Base-by-base conservation (phyloP, 2,797 vertebrate genomes). In the Galaxias olidus region DNA sequence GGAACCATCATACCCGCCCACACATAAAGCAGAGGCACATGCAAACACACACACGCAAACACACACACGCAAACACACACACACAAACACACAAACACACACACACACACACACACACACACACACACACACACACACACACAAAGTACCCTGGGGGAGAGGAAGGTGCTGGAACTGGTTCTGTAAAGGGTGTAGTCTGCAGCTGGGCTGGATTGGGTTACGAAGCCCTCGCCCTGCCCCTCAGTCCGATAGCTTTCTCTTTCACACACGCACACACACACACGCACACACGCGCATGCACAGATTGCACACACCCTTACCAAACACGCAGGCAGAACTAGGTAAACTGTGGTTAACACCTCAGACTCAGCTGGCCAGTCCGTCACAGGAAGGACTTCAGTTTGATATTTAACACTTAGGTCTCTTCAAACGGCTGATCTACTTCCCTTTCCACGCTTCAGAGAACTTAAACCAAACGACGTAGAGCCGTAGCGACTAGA, bases 141-240 rank as follows among this genome's bases (percentile, higher is more conserved):
- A 61, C 42, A 15, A 7, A 55, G 56, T 69, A 60, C 78, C 86
- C 71, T 61, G 15, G 61, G 80, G 80, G 68, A 77, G 71, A 68
- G 55, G 48, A 79, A 79, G 68, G 73, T 19, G 64, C 80, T 80
- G 74, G 80, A 77, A 76, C 75, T 79, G 76, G 79, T 87, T 86
- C 66, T 66, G 72, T 74, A 74, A 45, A 76, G 90, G 90, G 90
- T 86, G 89, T 88, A 83, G 87, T 86, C 86, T 87, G 73, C 86
- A 89, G 87, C 88, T 89, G 85, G 84, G 61, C 71, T 81, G 81
- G 83, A 87, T 91, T 82, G 78, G 61, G 75, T 92, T 91, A 87
- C 89, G 9, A 30, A 71, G 79, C 78, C 79, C 82, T 12, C 85
- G 85, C 87, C 88, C 84, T 75, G 55, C 68, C 50, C 46, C 77